Conservation (phyloP, 2,113 vertebrate species). For the Lichenostomus cassidix region DNA sequence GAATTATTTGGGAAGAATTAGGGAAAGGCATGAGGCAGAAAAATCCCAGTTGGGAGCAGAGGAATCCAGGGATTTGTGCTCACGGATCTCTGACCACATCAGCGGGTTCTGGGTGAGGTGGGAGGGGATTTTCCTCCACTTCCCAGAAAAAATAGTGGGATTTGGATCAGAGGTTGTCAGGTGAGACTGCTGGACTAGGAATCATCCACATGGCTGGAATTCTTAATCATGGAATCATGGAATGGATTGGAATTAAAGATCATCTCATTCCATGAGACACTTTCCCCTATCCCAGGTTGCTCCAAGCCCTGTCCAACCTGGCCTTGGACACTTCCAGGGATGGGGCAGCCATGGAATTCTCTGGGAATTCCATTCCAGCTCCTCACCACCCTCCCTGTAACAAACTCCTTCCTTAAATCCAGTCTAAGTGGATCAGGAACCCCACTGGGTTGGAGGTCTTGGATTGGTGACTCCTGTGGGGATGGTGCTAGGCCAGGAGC, state of each 20-base stretch:
- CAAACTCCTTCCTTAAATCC: neutral
- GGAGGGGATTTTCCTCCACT: neutral
- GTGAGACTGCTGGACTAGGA: neutral
- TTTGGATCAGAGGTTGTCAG: neutral
- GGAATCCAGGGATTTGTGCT: neutral
- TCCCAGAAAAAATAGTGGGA: neutral
- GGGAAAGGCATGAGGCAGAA: neutral
- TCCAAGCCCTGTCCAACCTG: neutral
- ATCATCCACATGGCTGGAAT: rapidly evolving
- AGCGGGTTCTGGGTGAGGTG: rapidly evolving
- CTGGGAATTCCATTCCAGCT: neutral
- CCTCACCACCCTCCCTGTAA: neutral
- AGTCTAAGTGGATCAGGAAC: neutral
- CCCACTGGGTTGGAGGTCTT: neutral
- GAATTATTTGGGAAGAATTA: neutral
- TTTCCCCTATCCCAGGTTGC: neutral
- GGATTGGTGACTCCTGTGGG: neutral
- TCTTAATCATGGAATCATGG: neutral
- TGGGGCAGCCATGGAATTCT: neutral
- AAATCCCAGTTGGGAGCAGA: neutral
- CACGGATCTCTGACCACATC: rapidly evolving
- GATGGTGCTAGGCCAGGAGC: neutral
- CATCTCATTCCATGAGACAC: neutral
- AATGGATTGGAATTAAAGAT: neutral
- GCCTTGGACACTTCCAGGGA: neutral